Conservation (phyloP, 2,797 vertebrate species). For the Dendrocincla fuliginosa region DNA sequence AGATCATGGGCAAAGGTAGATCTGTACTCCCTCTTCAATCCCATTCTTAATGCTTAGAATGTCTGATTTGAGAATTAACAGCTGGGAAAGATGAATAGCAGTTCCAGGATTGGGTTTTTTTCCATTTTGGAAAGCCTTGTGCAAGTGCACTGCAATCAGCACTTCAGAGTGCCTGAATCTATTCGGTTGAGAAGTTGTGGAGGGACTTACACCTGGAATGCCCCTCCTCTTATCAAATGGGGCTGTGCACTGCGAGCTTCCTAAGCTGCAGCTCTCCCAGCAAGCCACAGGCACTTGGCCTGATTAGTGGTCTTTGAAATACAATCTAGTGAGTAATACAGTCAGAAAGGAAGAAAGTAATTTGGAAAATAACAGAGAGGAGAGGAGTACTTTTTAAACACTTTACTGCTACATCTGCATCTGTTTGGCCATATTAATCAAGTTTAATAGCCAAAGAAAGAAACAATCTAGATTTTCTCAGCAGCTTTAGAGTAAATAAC, state of each 20-base stretch:
- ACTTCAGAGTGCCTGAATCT: neutral
- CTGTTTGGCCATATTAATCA: neutral
- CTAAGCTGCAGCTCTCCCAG: neutral
- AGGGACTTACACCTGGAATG: neutral
- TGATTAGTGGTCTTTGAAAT: constrained; percentile 5
- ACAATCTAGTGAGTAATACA: neutral
- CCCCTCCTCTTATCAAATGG: neutral
- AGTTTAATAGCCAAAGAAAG: neutral
- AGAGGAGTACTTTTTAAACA: neutral
- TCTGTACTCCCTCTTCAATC: neutral
- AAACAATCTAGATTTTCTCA: neutral
- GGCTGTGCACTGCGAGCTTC: neutral
- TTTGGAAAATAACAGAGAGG: constrained; percentile 9
- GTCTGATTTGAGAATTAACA: neutral
- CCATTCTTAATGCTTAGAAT: neutral
- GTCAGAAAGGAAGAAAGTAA: neutral
- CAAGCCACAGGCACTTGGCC: neutral
- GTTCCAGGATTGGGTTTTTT: neutral
- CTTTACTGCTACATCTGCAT: neutral
- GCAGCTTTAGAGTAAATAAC: neutral
- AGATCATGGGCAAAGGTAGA: neutral
- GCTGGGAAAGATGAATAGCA: neutral
- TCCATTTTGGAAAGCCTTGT: neutral
- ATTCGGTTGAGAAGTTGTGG: neutral
- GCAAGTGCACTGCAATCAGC: neutral